Percentiles rank a stretch among this genome's conserved stretches.
Conservation (phyloP, 2,797 vertebrate species). For the Silurus aristotelis region DNA sequence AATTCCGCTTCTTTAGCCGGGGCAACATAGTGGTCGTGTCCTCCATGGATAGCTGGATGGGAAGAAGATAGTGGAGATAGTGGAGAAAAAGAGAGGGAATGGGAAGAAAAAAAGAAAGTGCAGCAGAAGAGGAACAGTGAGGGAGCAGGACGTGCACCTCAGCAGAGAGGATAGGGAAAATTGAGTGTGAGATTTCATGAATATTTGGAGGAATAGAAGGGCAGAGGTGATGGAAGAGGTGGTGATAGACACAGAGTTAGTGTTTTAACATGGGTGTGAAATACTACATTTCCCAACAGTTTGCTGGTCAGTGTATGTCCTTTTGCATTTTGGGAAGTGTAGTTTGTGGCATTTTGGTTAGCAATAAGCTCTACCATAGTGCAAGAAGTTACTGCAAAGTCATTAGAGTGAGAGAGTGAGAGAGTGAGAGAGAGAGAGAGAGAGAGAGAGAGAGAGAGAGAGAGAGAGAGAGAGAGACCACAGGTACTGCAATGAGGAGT, state of each 20-base stretch:
- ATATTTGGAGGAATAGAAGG: conserved; percentile 72
- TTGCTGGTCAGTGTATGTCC: conserved; percentile 33
- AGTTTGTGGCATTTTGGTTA: conserved; percentile 48
- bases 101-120: conserved; percentile 52
- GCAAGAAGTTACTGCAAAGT: conserved; percentile 57
- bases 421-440: conserved; percentile 24
- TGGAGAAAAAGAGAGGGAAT: conserved; percentile 31
- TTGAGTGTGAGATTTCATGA: conserved; percentile 72
- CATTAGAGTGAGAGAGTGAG: conserved; percentile 42
- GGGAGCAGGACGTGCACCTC: conserved; percentile 60
- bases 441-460: neutral
- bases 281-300: conserved; percentile 58
- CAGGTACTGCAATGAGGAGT: conserved; percentile 40
- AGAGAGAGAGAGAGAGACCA: conserved; percentile 37
- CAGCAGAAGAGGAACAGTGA: conserved; percentile 45
- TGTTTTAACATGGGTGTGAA: conserved; percentile 44
- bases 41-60: conserved; percentile 95
- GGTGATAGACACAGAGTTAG: conserved; percentile 51
- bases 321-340: conserved; percentile 60
- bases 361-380: conserved; percentile 58
- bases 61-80: conserved; percentile 58
- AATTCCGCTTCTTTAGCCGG: conserved; percentile 92
- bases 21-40: conserved; percentile 98
- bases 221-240: conserved; percentile 57
- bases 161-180: conserved; percentile 75